Evolutionary conservation across 2,113 vertebrate genomes (phyloP).

Genomic region (Entosphenus tridentatus): DNA sequence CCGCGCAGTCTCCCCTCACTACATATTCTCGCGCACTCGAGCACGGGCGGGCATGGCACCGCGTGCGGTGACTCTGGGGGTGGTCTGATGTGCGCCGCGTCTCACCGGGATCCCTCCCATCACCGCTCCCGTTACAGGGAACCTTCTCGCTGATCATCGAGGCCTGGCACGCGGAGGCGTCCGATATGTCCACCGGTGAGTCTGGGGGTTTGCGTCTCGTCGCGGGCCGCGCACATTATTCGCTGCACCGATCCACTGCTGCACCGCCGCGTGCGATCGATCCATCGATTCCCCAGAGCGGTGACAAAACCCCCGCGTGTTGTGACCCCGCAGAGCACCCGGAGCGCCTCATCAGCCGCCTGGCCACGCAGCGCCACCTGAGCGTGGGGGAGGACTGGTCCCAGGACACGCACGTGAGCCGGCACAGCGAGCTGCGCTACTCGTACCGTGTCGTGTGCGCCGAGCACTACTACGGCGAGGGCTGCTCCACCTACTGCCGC

Average conservation of each 20-base stretch:
- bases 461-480: slow-evolving; percentile 44
- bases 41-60: no score
- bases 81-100: no score
- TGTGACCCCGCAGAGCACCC: slow-evolving; percentile 27
- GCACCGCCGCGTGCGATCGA: no score
- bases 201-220: neutral
- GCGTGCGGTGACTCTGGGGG: no score
- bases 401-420: slow-evolving; percentile 45
- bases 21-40: no score
- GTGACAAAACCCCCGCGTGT: neutral
- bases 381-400: slow-evolving; percentile 51
- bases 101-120: neutral
- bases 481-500: slow-evolving; percentile 49
- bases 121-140: slow-evolving; percentile 27
- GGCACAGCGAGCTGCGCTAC: slow-evolving; percentile 53
- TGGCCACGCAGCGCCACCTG: slow-evolving; percentile 41
- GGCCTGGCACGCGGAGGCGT: slow-evolving; percentile 37
- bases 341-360: slow-evolving; percentile 43
- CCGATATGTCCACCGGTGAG: slow-evolving; percentile 31
- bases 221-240: slow-evolving; percentile 15
- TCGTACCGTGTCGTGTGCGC: slow-evolving; percentile 62
- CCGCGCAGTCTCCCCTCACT: no score
- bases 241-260: neutral
- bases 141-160: slow-evolving; percentile 50
- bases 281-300: neutral